Percentiles rank a stretch among this genome's conserved stretches.
phyloP scores from a whole-genome alignment of 2,888 invertebrate genomes.

The Thecophora atra region DNA sequence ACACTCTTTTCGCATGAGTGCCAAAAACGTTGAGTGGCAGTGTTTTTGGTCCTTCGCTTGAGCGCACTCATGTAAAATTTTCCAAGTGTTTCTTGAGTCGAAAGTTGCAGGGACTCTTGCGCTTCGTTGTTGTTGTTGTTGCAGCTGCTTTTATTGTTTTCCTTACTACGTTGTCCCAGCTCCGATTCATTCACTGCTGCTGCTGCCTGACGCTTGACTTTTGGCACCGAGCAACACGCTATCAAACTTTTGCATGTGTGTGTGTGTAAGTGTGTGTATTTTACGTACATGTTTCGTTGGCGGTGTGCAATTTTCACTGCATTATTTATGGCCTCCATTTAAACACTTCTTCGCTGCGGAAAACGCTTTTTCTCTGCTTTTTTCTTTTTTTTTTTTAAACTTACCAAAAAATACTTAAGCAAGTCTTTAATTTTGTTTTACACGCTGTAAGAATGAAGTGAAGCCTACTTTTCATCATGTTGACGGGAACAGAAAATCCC shows the following conservation, averaged over 20 bases:
- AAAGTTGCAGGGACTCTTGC: background rate
- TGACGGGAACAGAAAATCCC: background rate
- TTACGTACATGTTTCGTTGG: too few species aligned
- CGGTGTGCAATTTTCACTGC: background rate
- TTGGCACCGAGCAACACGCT: background rate
- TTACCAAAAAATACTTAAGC: too few species aligned
- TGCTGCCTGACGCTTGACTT: background rate
- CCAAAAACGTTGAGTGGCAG: constrained; percentile 21
- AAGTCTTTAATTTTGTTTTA: background rate
- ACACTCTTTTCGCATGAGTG: constrained; percentile 14
- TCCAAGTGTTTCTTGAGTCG: constrained; percentile 13
- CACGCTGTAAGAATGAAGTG: background rate
- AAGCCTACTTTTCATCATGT: constrained; percentile 9
- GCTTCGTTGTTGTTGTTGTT: background rate
- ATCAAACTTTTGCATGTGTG: background rate
- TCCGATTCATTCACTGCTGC: background rate
- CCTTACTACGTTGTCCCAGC: background rate
- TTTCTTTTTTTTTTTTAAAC: background rate
- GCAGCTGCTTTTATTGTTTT: constrained; percentile 2
- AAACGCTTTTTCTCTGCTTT: too few species aligned
- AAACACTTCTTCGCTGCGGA: background rate
- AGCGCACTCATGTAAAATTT: constrained; percentile 20
- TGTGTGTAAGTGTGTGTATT: constrained; percentile 10
- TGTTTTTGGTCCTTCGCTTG: constrained; percentile 14
- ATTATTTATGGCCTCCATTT: constrained; percentile 12